Base-by-base conservation (phyloP, 2,113 vertebrate species). In the Chaetops frenatus region DNA sequence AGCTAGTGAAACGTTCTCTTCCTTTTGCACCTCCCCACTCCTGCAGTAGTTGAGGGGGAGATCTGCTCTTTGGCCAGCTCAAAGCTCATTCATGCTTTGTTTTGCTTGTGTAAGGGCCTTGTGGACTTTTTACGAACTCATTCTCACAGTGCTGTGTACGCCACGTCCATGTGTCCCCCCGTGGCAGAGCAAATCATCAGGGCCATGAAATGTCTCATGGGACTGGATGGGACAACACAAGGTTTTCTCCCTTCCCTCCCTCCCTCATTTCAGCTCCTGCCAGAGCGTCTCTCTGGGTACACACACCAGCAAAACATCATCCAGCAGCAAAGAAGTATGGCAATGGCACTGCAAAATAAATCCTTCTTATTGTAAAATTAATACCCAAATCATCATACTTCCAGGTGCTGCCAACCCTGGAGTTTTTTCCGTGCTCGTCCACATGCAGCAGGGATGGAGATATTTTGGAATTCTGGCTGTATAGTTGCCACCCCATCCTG, bases 71-170 rank as follows among this genome's bases (percentile, higher is more conserved):
- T 88, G 53, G 53, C 90, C 53, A 33, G 54, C 61, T 92, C 47
- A 85, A 65, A 62, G 89, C 77, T 97, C 81, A 97, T 83, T 95
- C 94, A 65, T 48, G 66, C 93, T 96, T 84, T 95, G 51, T 97
- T 97, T 95, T 85, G 45, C 92, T 95, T 96, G 42, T 93, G 95
- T 95, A 69, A 99, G 99, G 98, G 97, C 42, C 97, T 99, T 81
- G 98, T 99, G 97, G 98, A 99, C 95, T 99, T 98, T 95, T 97
- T 99, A 94, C 98, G 98, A 64, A 92, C 90, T 81, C 97, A 99
- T 84, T 99, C 99, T 50, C 99, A 99, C 96, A 99, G 99, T 25
- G 98, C 98, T 36, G 97, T 97, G 28, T 99, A 99, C 14, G 98
- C 98, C 79, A 92, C 98, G 0, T 98, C 99, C 25, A 99, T 99